phyloP scores from a whole-genome alignment of 2,888 invertebrate genomes.

The Sphaerophoria taeniata region DNA sequence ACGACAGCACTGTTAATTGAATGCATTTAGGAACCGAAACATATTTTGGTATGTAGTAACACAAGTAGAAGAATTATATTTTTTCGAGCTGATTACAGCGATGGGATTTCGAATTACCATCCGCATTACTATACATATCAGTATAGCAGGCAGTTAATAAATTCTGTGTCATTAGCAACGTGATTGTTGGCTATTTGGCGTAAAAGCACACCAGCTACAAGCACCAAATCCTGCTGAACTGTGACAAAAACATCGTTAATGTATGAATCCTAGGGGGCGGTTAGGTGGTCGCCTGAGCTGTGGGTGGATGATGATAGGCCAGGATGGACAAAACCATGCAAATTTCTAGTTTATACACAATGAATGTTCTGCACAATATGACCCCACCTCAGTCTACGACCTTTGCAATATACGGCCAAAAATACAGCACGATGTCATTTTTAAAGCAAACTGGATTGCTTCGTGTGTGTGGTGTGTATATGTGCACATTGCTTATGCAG shows the following conservation, averaged over 20 bases:
- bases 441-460: slow-evolving; percentile 60
- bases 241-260: not conserved
- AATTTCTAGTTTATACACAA: too few species aligned
- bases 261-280: not conserved
- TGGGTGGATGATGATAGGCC: too few species aligned
- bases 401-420: not conserved
- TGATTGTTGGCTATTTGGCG: slow-evolving; percentile 45
- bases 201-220: slow-evolving; percentile 36
- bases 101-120: slow-evolving; percentile 1
- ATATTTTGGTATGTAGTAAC: not conserved
- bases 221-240: slow-evolving; percentile 31
- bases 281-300: not conserved
- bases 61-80: not conserved
- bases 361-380: not conserved
- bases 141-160: slow-evolving; percentile 25
- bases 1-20: not conserved
- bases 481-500: slow-evolving; percentile 47
- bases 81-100: slow-evolving; percentile 46
- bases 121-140: too few species aligned
- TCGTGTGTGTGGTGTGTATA: slow-evolving; percentile 28
- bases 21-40: not conserved
- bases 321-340: too few species aligned
- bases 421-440: slow-evolving; percentile 11
- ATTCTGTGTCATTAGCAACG: slow-evolving; percentile 53
- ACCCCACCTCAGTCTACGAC: not conserved